Evolutionary conservation across 2,888 invertebrate genomes (phyloP).

Genomic region (Drosophila sordidula): DNA sequence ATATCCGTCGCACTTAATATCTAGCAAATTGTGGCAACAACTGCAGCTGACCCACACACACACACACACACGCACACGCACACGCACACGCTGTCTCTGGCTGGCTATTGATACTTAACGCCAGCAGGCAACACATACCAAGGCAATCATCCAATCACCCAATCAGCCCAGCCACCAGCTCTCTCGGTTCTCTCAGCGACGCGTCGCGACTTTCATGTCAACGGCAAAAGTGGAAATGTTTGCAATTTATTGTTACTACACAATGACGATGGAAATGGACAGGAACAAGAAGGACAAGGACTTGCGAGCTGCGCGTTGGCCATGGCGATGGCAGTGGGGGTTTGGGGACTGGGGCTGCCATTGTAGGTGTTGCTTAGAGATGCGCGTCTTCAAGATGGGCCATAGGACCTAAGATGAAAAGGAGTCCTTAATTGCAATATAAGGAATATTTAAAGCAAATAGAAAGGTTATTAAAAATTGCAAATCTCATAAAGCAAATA

Average conservation of each 20-base stretch:
- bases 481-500: too few species aligned
- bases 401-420: too few species aligned
- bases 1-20: slow-evolving; percentile 45
- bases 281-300: slow-evolving; percentile 4
- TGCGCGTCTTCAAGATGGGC: background rate
- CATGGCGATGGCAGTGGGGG: background rate
- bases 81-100: slow-evolving; percentile 6
- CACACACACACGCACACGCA: slow-evolving; percentile 14
- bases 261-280: slow-evolving; percentile 22
- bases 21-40: slow-evolving; percentile 37
- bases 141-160: slow-evolving; percentile 32
- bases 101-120: slow-evolving; percentile 56
- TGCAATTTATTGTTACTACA: slow-evolving; percentile 70
- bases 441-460: too few species aligned
- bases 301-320: background rate
- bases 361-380: background rate
- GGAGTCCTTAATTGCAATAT: too few species aligned
- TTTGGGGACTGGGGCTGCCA: background rate
- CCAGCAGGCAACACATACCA: slow-evolving; percentile 42
- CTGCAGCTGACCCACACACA: slow-evolving; percentile 18
- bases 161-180: slow-evolving; percentile 8
- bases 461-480: too few species aligned
- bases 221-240: slow-evolving; percentile 54
- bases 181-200: slow-evolving; percentile 5
- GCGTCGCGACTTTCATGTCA: slow-evolving; percentile 18